Base-by-base conservation (phyloP, 2,797 vertebrate species). In the Smutsia gigantea region DNA sequence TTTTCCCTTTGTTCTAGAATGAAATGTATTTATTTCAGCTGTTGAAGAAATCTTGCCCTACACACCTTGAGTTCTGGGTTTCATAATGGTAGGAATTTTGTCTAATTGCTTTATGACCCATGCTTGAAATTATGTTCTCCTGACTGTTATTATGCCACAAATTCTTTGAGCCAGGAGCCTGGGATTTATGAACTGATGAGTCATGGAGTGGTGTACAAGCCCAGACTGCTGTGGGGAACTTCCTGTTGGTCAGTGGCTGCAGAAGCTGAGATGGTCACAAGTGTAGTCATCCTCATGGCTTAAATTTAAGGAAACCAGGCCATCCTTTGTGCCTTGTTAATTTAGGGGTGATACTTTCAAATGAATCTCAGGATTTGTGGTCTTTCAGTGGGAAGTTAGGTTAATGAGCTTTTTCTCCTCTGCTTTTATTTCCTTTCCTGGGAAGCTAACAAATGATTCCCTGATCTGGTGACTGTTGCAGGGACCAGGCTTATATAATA, bases 61-160 rank as follows among this genome's bases (percentile, higher is more conserved):
- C 59, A 71, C 6, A 75, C 34, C 49, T 85, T n/a, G 59, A 93
- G 27, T 90, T 37, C 71, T 64, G 11, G 9, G 64, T 90, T 94
- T 96, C 59, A 93, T 66, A 82, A 75, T 83, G 69, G 13, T 37
- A 93, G 61, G 64, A 87, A 83, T 94, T 75, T 95, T 57, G 94
- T 86, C 87, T 87, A 75, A 69, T 84, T 79, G 46, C 49, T 95
- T 92, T 74, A 90, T 87, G 95, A 92, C 55, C 94, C 64, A 79
- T 55, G 69, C 71, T 92, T 78, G 42, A 61, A 81, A 87, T 87
- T 75, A 69, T 68, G 61, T 18, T 90, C 53, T 69, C 69, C 87
- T 15, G 13, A 57, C n/a, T 94, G 57, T 89, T 75, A 69, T 57
- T 87, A 69, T 71, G 71, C 39, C 31, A 34, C 75, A 87, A 34